Conservation (phyloP, 2,113 vertebrate genomes). For the Motacilla alba region DNA sequence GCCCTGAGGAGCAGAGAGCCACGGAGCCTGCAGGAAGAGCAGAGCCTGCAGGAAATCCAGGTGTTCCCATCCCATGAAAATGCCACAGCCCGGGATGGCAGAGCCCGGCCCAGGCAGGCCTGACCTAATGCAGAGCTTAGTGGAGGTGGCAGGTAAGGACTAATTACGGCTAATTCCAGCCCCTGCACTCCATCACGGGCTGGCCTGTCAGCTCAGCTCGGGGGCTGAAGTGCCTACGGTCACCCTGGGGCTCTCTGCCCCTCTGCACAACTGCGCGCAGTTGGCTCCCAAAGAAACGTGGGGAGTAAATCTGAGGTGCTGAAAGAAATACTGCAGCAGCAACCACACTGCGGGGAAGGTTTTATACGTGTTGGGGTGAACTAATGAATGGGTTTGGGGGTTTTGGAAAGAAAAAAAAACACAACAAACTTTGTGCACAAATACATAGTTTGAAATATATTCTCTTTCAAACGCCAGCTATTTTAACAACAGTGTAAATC, state of each 20-base stretch:
- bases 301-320: constrained; percentile 71
- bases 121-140: background rate
- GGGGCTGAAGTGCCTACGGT: background rate
- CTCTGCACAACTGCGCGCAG: constrained; percentile 8
- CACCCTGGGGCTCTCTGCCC: background rate
- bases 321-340: constrained; percentile 77
- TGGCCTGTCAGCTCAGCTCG: constrained; percentile 35
- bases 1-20: background rate
- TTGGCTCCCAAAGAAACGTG: background rate
- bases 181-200: constrained; percentile 24
- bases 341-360: constrained; percentile 58
- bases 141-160: constrained; percentile 31
- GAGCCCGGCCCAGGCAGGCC: background rate
- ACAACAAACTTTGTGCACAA: constrained; percentile 58
- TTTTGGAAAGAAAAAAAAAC: background rate
- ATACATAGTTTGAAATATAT: constrained; percentile 54
- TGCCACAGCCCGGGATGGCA: background rate
- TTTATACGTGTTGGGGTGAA: constrained; percentile 63
- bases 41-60: constrained; percentile 47
- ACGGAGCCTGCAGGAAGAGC: background rate
- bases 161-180: constrained; percentile 1
- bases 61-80: constrained; percentile 52
- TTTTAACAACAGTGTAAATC: constrained; percentile 75
- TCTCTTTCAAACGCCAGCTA: constrained; percentile 57
- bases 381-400: constrained; percentile 48